Evolutionary conservation across 1,140 invertebrate genomes (phyloP).

Genomic region (Bombus vancouverensis): DNA sequence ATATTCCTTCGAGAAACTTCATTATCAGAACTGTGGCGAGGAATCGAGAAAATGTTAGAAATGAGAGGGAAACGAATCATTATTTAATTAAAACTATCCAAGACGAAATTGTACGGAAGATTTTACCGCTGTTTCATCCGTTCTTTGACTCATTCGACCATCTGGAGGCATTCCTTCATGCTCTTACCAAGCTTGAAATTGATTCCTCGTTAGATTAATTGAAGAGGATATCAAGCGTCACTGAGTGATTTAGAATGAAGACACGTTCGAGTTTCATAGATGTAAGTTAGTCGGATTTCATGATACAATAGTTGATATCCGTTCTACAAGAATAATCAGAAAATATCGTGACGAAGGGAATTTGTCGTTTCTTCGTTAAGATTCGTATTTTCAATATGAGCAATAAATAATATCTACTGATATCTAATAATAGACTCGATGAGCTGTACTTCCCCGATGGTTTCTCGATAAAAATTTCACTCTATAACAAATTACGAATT

Average conservation of each 20-base stretch:
- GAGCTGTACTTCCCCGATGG: not conserved
- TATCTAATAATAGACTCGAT: not conserved
- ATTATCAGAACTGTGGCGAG: not conserved
- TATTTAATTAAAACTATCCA: constrained; percentile 69
- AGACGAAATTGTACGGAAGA: constrained; percentile 32
- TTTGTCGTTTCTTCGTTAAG: not conserved
- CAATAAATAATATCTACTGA: too few relatives aligned
- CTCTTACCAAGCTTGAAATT: constrained; percentile 13
- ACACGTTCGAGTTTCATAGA: not conserved
- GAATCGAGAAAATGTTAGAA: not conserved
- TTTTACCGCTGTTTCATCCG: constrained; percentile 17
- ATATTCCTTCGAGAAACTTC: constrained; percentile 3
- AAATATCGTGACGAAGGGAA: not conserved
- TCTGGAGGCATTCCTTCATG: not conserved
- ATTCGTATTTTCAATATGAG: not conserved
- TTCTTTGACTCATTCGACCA: constrained; percentile 6
- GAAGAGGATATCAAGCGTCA: constrained; percentile 31
- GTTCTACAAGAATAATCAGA: not conserved
- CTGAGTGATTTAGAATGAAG: constrained; percentile 41
- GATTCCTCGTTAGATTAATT: constrained; percentile 58
- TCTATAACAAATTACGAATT: not conserved
- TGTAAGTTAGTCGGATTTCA: not conserved
- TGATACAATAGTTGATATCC: too few relatives aligned
- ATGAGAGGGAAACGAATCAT: constrained; percentile 6
- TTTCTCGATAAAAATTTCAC: not conserved